These are phyloP conservation scores for Pollimyrus isidori DNA, from an alignment of 2,113 vertebrate genomes.

Conservation along the genomic window DNA sequence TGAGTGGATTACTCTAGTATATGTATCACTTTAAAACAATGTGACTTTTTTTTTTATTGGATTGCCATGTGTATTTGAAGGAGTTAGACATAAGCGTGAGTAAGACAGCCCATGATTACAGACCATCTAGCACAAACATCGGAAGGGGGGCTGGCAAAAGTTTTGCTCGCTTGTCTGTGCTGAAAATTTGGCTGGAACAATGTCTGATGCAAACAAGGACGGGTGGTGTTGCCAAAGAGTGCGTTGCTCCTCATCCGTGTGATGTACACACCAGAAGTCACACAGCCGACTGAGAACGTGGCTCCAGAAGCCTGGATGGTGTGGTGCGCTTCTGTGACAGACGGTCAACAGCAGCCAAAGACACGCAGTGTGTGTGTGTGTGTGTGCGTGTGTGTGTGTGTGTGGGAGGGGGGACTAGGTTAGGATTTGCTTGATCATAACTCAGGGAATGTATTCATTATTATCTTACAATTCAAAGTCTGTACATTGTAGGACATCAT, in stretches of 20 bases:
- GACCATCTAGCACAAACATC: background rate
- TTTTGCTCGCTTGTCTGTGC: background rate
- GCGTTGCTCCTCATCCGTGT: background rate
- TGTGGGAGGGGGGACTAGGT: background rate
- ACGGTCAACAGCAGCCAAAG: background rate
- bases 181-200: background rate
- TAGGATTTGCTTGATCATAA: background rate
- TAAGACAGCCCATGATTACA: background rate
- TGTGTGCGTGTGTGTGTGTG: background rate
- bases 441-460: background rate
- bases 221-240: background rate
- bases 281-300: background rate
- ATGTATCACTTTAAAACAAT: background rate
- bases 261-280: slow-evolving; percentile 2
- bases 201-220: background rate
- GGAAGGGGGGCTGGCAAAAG: slow-evolving; percentile 3
- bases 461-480: background rate
- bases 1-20: background rate
- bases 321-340: background rate
- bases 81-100: background rate
- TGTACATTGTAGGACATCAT: background rate
- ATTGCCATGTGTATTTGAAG: background rate
- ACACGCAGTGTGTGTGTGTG: background rate
- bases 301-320: background rate
- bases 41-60: background rate